Conservation (phyloP, 2,888 invertebrate species). For the Erannis defoliaria region DNA sequence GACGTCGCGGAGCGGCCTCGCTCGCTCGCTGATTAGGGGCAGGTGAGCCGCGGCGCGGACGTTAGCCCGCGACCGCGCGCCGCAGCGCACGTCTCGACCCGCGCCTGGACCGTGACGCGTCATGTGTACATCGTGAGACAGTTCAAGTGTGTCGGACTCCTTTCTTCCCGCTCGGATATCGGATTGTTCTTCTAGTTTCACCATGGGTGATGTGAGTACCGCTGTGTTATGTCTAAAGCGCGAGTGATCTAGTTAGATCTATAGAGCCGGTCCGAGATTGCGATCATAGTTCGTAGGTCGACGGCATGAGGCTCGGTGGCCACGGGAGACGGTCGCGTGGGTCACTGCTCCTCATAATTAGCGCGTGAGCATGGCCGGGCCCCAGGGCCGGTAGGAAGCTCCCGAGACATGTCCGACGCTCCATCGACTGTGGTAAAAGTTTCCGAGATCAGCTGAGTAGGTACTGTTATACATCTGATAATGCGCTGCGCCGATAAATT, state of each 20-base stretch:
- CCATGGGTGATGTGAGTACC: constrained; percentile 82
- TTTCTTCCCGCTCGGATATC: constrained; percentile 59
- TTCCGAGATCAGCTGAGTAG: constrained; percentile 55
- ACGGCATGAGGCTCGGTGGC: constrained; percentile 61
- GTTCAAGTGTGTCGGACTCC: constrained; percentile 57
- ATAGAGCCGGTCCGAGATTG: constrained; percentile 60
- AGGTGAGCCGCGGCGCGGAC: constrained; percentile 65
- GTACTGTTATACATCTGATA: constrained; percentile 76
- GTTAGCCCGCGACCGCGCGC: constrained; percentile 77
- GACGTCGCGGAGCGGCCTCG: constrained; percentile 56
- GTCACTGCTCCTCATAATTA: constrained; percentile 60
- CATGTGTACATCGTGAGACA: constrained; percentile 76
- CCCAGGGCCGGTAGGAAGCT: constrained; percentile 68
- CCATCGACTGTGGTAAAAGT: constrained; percentile 54
- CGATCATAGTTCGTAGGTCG: constrained; percentile 78
- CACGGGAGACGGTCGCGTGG: constrained; percentile 45
- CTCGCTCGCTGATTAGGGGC: constrained; percentile 70
- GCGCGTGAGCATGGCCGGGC: constrained; percentile 48
- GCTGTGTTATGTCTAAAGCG: constrained; percentile 56
- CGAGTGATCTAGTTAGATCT: constrained; percentile 68
- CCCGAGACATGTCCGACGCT: constrained; percentile 47
- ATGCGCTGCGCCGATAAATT: constrained; percentile 66
- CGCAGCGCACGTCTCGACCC: constrained; percentile 61
- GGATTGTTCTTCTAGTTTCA: constrained; percentile 50
- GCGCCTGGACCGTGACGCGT: constrained; percentile 49